These are phyloP conservation scores for Seira ritae DNA, from an alignment of 2,888 invertebrate species.

Conservation along the genomic window DNA sequence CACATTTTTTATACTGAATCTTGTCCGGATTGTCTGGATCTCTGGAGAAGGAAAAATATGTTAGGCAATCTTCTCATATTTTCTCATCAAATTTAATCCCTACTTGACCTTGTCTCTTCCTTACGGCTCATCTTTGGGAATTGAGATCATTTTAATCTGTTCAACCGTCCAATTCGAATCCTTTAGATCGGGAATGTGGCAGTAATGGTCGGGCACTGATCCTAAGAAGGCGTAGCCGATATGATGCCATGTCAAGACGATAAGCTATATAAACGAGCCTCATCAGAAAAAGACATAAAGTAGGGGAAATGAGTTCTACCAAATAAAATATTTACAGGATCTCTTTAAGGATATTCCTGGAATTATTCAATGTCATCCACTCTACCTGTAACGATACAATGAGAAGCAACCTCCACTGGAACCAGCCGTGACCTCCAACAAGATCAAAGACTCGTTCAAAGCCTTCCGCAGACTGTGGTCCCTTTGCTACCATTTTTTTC, in stretches of 20 bases:
- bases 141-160: constrained; percentile 70
- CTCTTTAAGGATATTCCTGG: no score
- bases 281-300: not conserved
- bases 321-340: not conserved
- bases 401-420: constrained; percentile 68
- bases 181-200: constrained; percentile 51
- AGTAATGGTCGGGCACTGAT: constrained; percentile 72
- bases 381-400: constrained; percentile 69
- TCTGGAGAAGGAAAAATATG: not conserved
- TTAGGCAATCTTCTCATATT: not conserved
- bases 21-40: not conserved
- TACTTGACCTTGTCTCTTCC: not conserved
- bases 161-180: constrained; percentile 67
- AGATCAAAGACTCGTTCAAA: constrained; percentile 71
- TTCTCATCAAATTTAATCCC: not conserved
- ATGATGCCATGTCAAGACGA: constrained; percentile 68
- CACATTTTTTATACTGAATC: constrained; percentile 58
- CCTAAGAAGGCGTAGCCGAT: constrained; percentile 71
- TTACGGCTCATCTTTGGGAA: constrained; percentile 56
- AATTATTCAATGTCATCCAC: constrained; percentile 2
- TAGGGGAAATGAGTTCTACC: constrained; percentile 16
- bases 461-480: constrained; percentile 56
- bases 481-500: not conserved
- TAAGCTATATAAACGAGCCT: constrained; percentile 43
- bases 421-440: constrained; percentile 68